A percentile compares a stretch with the other conserved stretches of the same genome.
Evolutionary conservation across 2,888 invertebrate genomes (phyloP).

Genomic region (Pachliopta kotzebuea): DNA sequence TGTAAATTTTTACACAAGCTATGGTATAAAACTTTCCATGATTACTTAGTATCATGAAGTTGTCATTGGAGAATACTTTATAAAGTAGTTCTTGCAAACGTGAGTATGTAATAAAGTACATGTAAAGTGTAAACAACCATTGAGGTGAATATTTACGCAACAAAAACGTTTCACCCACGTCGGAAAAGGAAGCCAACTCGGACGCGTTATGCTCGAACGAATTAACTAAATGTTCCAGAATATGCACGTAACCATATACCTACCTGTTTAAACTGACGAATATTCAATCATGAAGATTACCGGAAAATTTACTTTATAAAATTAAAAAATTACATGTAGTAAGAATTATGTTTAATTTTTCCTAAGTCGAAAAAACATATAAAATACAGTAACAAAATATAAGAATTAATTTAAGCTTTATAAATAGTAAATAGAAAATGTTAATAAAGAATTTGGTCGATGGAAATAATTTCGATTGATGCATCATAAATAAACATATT

Average conservation of each 20-base stretch:
- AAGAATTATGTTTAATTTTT: no score
- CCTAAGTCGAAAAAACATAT: no score
- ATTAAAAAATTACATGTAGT: no score
- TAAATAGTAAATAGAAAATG: no score
- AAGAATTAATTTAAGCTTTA: no score
- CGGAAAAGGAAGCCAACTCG: constrained; percentile 69
- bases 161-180: constrained; percentile 63
- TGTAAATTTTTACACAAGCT: not conserved
- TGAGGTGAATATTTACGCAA: constrained; percentile 56
- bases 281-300: not conserved
- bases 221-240: constrained; percentile 24
- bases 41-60: not conserved
- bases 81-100: not conserved
- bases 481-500: no score
- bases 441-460: no score
- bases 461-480: no score
- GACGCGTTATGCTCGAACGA: constrained; percentile 53
- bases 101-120: constrained; percentile 18
- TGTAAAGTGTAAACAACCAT: constrained; percentile 19
- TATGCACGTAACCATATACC: constrained; percentile 16
- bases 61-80: not conserved
- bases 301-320: not conserved
- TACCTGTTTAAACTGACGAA: constrained; percentile 3
- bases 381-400: no score
- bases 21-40: not conserved